Evolutionary conservation across 2,113 vertebrate genomes (phyloP), one percentile per base, ranked within the genome.

Genomic region (Heteronetta atricapilla): DNA sequence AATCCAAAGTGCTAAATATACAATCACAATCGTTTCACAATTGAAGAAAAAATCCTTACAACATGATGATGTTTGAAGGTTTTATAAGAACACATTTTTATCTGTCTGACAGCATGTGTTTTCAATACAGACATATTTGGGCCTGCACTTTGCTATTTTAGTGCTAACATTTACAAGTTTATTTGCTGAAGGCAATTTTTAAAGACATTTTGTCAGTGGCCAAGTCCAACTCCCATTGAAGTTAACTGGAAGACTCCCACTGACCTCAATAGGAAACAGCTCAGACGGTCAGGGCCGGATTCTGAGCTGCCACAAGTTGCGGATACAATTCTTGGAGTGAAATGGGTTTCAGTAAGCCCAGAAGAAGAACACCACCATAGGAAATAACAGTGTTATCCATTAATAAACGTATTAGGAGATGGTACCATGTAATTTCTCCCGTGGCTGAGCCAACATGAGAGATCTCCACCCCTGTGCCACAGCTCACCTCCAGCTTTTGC

Each of bases 141-240:
- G 86, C 90, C 83, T 82, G 81, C 28, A 58, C 1, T 2, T 63
- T 68, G 3, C 92, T 97, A 92, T 96, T 97, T 95, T 80, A 90
- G 88, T 69, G 58, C 90, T 90, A 94, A 79, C 67, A 63, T 82
- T 92, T 94, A 86, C 31, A 87, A 92, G 90, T 66, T 94, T 85
- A 82, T 89, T 97, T 93, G 88, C 95, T 96, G 74, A 96, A 92
- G 93, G 90, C 92, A 89, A 70, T 66, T 95, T 97, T 93, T 80
- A 82, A 90, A 97, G 93, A 92, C 86, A 93, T 67, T 96, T 94
- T 96, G 69, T 94, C 77, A 85, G 74, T 13, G 40, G 73, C 92
- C 86, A 93, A 95, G 59, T 94, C 74, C 93, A 94, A 20, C 31
- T 94, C 80, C 83, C 46, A 94, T 4, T 95, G 94, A 94, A 94